Conservation (phyloP, 1,140 invertebrate genomes). For the Drosophila varians region DNA sequence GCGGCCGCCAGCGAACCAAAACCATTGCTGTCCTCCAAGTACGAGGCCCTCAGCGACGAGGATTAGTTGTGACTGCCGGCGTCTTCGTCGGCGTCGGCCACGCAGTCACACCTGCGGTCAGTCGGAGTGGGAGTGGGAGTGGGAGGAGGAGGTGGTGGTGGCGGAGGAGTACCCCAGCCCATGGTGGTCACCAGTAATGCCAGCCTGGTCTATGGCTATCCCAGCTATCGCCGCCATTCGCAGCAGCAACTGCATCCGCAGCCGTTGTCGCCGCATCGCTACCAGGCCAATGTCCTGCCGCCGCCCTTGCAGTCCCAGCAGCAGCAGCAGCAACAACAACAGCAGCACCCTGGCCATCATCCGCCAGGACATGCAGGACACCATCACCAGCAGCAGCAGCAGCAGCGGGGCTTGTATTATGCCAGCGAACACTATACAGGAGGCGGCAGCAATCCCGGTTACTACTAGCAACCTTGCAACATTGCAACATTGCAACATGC, state of each 20-base stretch:
- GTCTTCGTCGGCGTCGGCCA: slow-evolving; percentile 71
- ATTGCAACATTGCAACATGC: slow-evolving; percentile 7
- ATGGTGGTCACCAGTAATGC: slow-evolving; percentile 15
- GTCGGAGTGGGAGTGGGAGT: slow-evolving; percentile 34
- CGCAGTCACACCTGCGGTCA: slow-evolving; percentile 49
- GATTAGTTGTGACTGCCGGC: slow-evolving; percentile 87
- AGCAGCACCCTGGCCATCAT: slow-evolving; percentile 45
- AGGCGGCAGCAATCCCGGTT: slow-evolving; percentile 28
- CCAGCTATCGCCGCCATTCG: slow-evolving; percentile 40
- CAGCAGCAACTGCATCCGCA: slow-evolving; percentile 33
- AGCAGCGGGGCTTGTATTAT: slow-evolving; percentile 38
- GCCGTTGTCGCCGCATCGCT: slow-evolving; percentile 18
- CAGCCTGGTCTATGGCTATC: slow-evolving; percentile 38
- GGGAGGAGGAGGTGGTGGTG: slow-evolving; percentile 17
- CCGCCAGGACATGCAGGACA: no score
- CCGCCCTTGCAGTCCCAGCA: slow-evolving; percentile 4
- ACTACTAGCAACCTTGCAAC: slow-evolving; percentile 24
- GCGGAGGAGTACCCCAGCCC: slow-evolving; percentile 19
- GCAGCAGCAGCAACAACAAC: slow-evolving; percentile 38
- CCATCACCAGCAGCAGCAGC: slow-evolving; percentile 32
- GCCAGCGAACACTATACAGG: slow-evolving; percentile 32
- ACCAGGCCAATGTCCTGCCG: not conserved
- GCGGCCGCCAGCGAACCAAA: slow-evolving; percentile 87
- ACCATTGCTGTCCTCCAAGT: slow-evolving; percentile 92
- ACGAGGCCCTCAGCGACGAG: slow-evolving; percentile 94